A percentile compares a stretch with the other conserved stretches of the same genome.
These are phyloP conservation scores for Lanius ludovicianus DNA, from an alignment of 2,113 vertebrate species.

Conservation along the genomic window DNA sequence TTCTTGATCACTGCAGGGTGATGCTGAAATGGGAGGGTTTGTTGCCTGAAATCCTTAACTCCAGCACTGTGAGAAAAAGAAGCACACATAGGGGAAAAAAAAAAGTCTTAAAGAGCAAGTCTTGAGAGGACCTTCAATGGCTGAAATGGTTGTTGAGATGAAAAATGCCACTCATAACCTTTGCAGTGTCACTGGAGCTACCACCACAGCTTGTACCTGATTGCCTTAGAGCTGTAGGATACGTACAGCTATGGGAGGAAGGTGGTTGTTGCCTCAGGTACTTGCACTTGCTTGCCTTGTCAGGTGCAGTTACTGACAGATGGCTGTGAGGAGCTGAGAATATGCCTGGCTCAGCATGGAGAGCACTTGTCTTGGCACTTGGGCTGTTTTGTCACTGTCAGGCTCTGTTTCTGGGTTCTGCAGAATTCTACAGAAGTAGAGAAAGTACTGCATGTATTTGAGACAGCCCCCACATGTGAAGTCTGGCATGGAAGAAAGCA, in stretches of 20 bases:
- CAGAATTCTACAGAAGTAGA: background rate
- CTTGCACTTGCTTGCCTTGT: background rate
- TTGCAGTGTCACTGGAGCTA: background rate
- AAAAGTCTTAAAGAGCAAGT: background rate
- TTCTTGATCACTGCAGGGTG: background rate
- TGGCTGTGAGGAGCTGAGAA: background rate
- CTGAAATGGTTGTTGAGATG: background rate
- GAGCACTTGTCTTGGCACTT: background rate
- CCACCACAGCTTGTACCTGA: background rate
- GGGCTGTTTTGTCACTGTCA: background rate
- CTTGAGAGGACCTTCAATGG: background rate
- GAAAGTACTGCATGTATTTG: background rate
- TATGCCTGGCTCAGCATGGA: slow-evolving; percentile 21
- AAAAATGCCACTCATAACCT: background rate
- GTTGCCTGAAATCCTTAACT: background rate
- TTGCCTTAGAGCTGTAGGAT: background rate
- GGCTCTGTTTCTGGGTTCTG: background rate
- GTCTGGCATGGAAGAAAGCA: background rate
- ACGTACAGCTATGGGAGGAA: background rate
- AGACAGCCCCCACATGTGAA: background rate
- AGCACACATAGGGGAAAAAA: background rate
- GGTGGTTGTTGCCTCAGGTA: background rate
- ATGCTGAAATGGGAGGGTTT: background rate
- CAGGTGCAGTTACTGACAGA: background rate
- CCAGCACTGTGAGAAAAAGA: background rate